Conservation (phyloP, 2,797 vertebrate genomes). For the Danio kyathit region DNA sequence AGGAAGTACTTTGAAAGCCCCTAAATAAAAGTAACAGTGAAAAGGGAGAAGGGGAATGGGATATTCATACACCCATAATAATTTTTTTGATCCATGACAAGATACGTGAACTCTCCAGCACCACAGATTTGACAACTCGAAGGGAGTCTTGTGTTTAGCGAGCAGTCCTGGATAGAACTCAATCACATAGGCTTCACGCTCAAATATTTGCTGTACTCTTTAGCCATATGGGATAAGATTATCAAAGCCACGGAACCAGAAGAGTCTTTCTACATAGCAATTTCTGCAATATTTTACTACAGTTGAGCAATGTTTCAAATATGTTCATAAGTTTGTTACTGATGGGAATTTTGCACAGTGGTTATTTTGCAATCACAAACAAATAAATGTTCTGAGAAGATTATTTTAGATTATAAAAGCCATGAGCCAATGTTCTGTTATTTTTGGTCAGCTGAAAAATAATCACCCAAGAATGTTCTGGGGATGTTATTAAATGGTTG, state of each 20-base stretch:
- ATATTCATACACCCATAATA: neutral
- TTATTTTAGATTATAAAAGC: no score
- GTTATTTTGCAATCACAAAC: neutral
- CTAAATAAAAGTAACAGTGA: neutral
- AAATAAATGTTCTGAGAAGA: no score
- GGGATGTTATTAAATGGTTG: no score
- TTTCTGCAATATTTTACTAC: no score
- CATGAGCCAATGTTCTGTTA: no score
- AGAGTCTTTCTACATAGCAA: neutral
- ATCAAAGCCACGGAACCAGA: slow-evolving; percentile 28
- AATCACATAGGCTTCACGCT: slow-evolving; percentile 16
- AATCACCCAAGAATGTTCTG: no score
- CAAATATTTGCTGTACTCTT: slow-evolving; percentile 28
- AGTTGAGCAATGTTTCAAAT: slow-evolving; percentile 13
- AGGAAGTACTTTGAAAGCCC: neutral
- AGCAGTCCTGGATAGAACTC: slow-evolving; percentile 15
- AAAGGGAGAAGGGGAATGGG: no score
- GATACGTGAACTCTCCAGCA: neutral
- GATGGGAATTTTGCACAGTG: neutral
- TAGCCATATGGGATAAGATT: slow-evolving; percentile 6
- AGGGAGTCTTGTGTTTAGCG: slow-evolving; percentile 24
- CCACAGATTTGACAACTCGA: slow-evolving; percentile 1
- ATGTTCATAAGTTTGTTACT: neutral
- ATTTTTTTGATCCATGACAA: neutral
- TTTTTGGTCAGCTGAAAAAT: no score